Evolutionary conservation across 2,113 vertebrate species (phyloP).

Genomic region (Tauraco erythrolophus): DNA sequence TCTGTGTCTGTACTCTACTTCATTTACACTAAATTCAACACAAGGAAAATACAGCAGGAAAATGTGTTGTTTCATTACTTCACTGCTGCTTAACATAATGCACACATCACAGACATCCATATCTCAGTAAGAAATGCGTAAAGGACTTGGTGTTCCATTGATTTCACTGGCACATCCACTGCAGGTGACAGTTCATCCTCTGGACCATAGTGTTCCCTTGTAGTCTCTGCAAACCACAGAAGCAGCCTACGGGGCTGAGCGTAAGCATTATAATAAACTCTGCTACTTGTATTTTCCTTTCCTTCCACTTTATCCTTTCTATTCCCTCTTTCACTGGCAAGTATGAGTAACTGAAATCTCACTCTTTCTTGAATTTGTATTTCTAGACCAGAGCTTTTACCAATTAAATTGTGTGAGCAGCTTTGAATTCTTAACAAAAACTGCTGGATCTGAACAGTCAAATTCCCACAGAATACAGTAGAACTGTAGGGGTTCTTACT

Average conservation of each 20-base stretch:
- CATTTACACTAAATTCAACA: background rate
- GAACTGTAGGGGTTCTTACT: background rate
- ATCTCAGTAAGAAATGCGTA: background rate
- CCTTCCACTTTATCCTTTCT: background rate
- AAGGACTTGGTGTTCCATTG: background rate
- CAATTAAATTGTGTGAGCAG: background rate
- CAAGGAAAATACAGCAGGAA: background rate
- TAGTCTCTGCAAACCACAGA: background rate
- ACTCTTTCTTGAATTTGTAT: background rate
- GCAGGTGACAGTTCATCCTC: background rate
- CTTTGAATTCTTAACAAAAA: background rate
- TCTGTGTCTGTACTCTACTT: background rate
- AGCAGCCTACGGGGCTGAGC: accelerated
- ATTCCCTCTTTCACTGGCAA: background rate
- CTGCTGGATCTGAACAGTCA: background rate
- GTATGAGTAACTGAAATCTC: background rate
- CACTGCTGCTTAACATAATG: background rate
- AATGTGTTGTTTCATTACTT: background rate
- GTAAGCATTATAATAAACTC: background rate
- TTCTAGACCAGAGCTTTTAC: background rate
- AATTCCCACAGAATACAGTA: background rate
- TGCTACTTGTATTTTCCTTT: background rate
- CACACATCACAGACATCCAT: background rate
- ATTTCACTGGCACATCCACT: background rate
- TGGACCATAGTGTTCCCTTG: too few relatives aligned